Base-by-base conservation (phyloP, 2,888 invertebrate genomes). In the Adela reaumurella region DNA sequence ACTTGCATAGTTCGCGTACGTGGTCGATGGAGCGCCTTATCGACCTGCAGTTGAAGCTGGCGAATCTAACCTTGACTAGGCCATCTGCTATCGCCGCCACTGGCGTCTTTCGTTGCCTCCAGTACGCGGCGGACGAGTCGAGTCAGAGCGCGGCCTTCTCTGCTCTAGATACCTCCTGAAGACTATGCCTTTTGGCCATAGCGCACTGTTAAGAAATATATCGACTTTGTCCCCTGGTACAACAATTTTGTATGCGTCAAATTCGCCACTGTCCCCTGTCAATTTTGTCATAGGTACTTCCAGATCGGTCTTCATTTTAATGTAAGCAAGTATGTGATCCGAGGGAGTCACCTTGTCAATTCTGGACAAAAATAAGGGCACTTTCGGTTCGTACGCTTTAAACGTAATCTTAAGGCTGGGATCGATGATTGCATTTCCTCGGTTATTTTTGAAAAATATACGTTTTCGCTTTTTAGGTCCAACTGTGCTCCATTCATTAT, bases 181-280 rank as follows among this genome's bases (percentile, higher is more conserved):
- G 14, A 6, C 19, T 16, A 49, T 19, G 6, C 45, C 49, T 8
- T 45, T 17, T 10, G 49, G 49, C 49, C 49, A 49, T 6, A 49
- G 19, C 17, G 10, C 16, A 3, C n/a, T 35, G 10, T 45, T 18
- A 35, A 17, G 19, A 45, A 45, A 45, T 16, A 28, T 8, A 14
- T 10, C n/a, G 2, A 44, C 11, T 44, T 48, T 17, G 6, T 18
- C 17, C 17, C 24, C 14, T 2, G 48, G 48, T 44, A 48, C 19
- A 16, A 18, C 28, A 8, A 48, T 14, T 29, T 44, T 48, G 19
- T 29, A 48, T 3, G 48, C 43, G 5, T 41, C 11, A 6, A 17
- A 17, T 41, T 17, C 17, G 14, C n/a, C 14, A 14, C n/a, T 14
- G 3, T 35, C 8, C 6, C 24, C 24, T 4, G 24, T 24, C 24